These are phyloP conservation scores for Acrobasis repandana DNA, from an alignment of 2,888 invertebrate genomes.

Conservation along the genomic window DNA sequence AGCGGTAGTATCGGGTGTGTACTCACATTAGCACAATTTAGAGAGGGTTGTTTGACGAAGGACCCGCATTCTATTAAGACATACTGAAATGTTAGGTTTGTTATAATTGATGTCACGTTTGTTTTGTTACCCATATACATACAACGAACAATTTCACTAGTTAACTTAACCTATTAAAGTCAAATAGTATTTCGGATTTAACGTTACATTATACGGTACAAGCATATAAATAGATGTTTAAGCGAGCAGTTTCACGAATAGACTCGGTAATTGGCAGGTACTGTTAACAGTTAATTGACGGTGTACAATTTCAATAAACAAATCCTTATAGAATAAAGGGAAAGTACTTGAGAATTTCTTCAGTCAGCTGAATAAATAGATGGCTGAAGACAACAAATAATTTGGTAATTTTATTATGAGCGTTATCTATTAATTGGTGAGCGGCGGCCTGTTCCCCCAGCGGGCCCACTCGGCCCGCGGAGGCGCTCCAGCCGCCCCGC, in stretches of 20 bases:
- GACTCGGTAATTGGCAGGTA: constrained; percentile 36
- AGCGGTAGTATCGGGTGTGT: constrained; percentile 67
- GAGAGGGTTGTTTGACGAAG: constrained; percentile 67
- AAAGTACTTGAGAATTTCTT: constrained; percentile 13
- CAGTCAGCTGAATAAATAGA: background rate
- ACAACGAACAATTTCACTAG: constrained; percentile 16
- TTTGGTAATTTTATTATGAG: constrained; percentile 28
- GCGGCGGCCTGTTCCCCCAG: background rate
- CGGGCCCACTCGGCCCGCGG: constrained; percentile 28
- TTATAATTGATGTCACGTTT: constrained; percentile 51
- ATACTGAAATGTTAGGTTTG: constrained; percentile 34
- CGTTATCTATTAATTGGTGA: constrained; percentile 43
- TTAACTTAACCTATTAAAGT: background rate
- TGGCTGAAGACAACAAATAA: background rate
- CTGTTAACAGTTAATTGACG: constrained; percentile 49
- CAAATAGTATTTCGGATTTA: background rate
- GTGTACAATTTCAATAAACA: constrained; percentile 52
- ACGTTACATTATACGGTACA: background rate
- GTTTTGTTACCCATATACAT: constrained; percentile 34
- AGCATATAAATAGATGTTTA: background rate
- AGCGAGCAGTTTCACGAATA: background rate
- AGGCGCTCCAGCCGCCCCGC: constrained; percentile 26
- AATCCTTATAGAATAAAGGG: constrained; percentile 25
- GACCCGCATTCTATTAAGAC: constrained; percentile 64
- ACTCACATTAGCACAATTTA: constrained; percentile 65